Conservation (phyloP, 2,797 vertebrate species). For the Tarsius wallacei region DNA sequence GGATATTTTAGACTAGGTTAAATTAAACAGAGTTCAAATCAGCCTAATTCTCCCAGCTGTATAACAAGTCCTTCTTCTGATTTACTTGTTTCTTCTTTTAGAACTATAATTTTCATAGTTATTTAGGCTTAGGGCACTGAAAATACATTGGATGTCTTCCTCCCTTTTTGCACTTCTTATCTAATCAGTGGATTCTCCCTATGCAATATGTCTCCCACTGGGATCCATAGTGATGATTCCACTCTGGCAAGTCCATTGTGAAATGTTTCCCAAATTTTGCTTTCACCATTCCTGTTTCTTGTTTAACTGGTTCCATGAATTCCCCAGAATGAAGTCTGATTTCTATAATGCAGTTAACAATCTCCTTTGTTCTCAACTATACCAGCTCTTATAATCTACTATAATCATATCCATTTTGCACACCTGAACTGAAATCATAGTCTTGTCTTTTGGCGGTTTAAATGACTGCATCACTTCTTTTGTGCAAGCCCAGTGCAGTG, state of each 20-base stretch:
- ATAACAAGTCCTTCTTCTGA: conserved; percentile 26
- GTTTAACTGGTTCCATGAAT: not conserved
- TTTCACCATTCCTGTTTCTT: conserved; percentile 4
- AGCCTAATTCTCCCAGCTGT: not conserved
- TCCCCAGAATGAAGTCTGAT: not conserved
- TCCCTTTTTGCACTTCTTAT: not conserved
- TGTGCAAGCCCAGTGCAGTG: not conserved
- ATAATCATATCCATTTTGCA: not conserved
- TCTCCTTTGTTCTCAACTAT: not conserved
- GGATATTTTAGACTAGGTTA: conserved; percentile 55
- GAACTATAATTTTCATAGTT: not conserved
- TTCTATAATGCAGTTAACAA: not conserved
- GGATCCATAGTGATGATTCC: not conserved
- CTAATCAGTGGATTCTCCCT: not conserved
- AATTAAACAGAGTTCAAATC: conserved; percentile 29
- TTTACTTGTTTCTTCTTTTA: not conserved
- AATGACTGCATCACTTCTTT: not conserved
- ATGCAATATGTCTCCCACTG: not conserved
- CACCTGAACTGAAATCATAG: not conserved
- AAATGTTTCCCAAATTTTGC: not conserved
- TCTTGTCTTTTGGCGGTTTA: not conserved
- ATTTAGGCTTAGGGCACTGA: not conserved
- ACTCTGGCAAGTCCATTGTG: not conserved
- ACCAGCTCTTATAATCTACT: not conserved
- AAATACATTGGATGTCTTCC: not conserved